Conservation (phyloP, 2,113 vertebrate species). For the Myiopsitta monachus region DNA sequence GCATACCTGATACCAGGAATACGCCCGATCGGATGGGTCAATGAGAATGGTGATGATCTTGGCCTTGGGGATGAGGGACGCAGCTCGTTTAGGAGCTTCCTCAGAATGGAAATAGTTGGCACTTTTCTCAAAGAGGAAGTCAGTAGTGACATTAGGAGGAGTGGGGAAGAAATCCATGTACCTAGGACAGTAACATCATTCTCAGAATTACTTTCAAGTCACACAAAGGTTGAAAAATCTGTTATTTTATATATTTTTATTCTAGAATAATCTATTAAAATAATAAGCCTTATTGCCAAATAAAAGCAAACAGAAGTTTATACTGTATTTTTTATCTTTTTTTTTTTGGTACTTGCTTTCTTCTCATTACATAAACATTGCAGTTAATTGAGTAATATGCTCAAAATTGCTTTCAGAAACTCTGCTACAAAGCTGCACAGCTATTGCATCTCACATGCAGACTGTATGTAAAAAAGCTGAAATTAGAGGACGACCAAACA, state of each 20-base stretch:
- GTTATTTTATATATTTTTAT: not conserved
- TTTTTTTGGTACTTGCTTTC: not conserved
- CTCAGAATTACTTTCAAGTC: slow-evolving; percentile 33
- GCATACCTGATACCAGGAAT: slow-evolving; percentile 96
- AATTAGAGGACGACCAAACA: not conserved
- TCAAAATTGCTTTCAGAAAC: not conserved
- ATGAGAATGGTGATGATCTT: slow-evolving; percentile 97
- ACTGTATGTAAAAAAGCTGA: not conserved
- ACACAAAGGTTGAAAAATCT: not conserved
- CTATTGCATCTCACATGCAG: not conserved
- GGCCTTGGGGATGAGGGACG: slow-evolving; percentile 91
- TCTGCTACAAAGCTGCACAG: not conserved
- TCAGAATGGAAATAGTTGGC: slow-evolving; percentile 97
- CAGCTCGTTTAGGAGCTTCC: slow-evolving; percentile 87
- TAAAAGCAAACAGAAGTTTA: not conserved
- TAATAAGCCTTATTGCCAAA: not conserved
- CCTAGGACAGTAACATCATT: slow-evolving; percentile 76
- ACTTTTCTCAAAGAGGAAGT: slow-evolving; percentile 97
- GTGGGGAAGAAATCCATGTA: slow-evolving; percentile 98
- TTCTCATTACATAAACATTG: not conserved
- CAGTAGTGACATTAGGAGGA: slow-evolving; percentile 90
- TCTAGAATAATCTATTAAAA: not conserved
- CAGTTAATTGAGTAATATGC: not conserved
- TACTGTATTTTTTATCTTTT: not conserved
- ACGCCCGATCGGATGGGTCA: slow-evolving; percentile 92